A percentile compares a stretch with the other conserved stretches of the same genome.
phyloP scores from a whole-genome alignment of 1,140 invertebrate genomes.

The Neodiprion virginianus region DNA sequence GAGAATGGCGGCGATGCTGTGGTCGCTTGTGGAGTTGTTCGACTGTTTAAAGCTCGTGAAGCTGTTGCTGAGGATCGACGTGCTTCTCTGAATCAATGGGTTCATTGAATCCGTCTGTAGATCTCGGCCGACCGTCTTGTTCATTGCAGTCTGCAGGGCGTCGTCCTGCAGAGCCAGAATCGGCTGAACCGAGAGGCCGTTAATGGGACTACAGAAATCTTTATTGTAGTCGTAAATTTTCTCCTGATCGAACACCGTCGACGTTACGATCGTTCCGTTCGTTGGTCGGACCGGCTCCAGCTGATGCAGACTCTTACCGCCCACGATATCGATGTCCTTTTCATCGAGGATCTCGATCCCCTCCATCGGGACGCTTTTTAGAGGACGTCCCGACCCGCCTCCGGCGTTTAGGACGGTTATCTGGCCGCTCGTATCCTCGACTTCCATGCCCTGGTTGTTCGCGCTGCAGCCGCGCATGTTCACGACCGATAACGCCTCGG shows the following conservation, averaged over 20 bases:
- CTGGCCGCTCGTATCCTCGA: constrained; percentile 40
- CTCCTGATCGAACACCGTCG: constrained; percentile 45
- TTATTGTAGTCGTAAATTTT: constrained; percentile 51
- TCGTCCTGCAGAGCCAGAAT: too few species aligned
- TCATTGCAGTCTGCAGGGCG: too few species aligned
- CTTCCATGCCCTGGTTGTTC: constrained; percentile 33
- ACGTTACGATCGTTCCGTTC: constrained; percentile 32
- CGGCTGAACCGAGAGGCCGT: not conserved
- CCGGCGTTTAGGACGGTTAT: constrained; percentile 52
- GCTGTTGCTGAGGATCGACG: not conserved
- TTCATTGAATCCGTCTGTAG: too few species aligned
- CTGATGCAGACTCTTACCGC: constrained; percentile 47
- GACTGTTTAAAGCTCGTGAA: not conserved
- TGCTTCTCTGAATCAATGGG: not conserved
- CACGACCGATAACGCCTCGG: constrained; percentile 50
- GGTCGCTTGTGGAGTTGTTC: constrained; percentile 21
- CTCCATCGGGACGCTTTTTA: constrained; percentile 34
- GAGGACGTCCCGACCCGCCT: constrained; percentile 23
- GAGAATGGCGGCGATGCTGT: not conserved
- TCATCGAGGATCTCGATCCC: constrained; percentile 51
- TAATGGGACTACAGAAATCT: not conserved
- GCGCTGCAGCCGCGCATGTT: constrained; percentile 35
- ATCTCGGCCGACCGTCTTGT: too few species aligned
- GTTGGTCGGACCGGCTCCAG: constrained; percentile 32
- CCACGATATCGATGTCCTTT: constrained; percentile 50